Evolutionary conservation across 2,797 vertebrate species (phyloP).

Genomic region (Antrozous pallidus): DNA sequence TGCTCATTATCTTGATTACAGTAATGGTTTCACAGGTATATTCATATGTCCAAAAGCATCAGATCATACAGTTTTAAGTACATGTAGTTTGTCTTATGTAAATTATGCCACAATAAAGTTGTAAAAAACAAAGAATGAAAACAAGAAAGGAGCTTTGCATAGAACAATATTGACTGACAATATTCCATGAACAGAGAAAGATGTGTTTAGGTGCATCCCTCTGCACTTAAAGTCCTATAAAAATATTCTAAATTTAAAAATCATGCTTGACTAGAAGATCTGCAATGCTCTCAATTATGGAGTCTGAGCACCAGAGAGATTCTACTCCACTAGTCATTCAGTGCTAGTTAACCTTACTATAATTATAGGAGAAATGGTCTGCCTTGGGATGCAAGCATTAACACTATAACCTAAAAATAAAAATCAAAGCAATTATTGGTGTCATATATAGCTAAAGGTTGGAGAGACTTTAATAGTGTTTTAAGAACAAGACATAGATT

Average conservation of each 20-base stretch:
- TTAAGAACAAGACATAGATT: not conserved
- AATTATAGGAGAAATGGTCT: not conserved
- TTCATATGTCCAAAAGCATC: not conserved
- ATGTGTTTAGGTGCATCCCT: not conserved
- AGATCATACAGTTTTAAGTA: not conserved
- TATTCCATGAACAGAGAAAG: not conserved
- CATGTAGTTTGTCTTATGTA: not conserved
- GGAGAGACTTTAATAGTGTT: not conserved
- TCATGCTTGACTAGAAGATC: not conserved
- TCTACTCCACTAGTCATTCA: not conserved
- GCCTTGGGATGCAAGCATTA: not conserved
- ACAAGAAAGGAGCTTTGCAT: not conserved
- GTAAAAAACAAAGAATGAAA: not conserved
- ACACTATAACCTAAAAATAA: not conserved
- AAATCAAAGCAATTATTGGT: not conserved
- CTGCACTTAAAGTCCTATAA: not conserved
- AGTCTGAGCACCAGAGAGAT: not conserved
- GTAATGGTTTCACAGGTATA: not conserved
- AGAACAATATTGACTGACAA: not conserved
- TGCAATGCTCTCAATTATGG: not conserved
- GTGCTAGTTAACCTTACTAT: not conserved
- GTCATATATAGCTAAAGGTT: not conserved
- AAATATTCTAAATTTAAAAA: constrained; percentile 25
- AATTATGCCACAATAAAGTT: not conserved
- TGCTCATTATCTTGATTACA: not conserved